phyloP scores from a whole-genome alignment of 2,113 vertebrate genomes.

The Oriolus oriolus region DNA sequence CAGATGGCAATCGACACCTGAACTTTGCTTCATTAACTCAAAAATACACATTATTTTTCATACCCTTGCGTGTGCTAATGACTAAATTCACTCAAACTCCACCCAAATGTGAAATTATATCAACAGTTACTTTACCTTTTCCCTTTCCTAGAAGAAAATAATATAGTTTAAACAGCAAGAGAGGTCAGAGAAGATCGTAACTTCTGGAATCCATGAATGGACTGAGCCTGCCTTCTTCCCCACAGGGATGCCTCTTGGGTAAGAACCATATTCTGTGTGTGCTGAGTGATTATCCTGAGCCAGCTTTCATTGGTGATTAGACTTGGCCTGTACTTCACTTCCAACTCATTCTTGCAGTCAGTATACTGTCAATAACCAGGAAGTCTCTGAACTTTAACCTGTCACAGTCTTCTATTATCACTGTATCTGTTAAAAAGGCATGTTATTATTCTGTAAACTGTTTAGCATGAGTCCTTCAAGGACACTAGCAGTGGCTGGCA shows the following conservation, averaged over 20 bases:
- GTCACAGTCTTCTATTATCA: not conserved
- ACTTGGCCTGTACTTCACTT: not conserved
- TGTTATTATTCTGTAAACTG: not conserved
- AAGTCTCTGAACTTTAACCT: not conserved
- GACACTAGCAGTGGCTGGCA: not conserved
- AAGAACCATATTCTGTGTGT: not conserved
- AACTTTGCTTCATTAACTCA: not conserved
- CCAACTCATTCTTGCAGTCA: not conserved
- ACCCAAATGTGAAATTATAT: not conserved
- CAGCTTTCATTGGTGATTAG: not conserved
- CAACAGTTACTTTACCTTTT: not conserved
- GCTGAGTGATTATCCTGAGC: not conserved
- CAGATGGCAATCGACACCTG: not conserved
- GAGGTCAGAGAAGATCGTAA: accelerated
- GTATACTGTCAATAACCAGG: too few species aligned
- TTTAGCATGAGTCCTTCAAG: not conserved
- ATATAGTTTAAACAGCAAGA: not conserved
- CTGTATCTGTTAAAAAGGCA: not conserved
- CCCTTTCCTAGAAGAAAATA: not conserved
- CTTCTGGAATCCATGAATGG: not conserved
- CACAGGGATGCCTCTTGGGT: not conserved
- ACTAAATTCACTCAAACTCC: not conserved
- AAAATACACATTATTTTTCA: not conserved
- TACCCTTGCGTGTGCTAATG: not conserved
- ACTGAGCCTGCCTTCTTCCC: not conserved